Percentiles rank a stretch among this genome's conserved stretches.
Conservation (phyloP, 2,888 invertebrate species). For the Aquatica leii region DNA sequence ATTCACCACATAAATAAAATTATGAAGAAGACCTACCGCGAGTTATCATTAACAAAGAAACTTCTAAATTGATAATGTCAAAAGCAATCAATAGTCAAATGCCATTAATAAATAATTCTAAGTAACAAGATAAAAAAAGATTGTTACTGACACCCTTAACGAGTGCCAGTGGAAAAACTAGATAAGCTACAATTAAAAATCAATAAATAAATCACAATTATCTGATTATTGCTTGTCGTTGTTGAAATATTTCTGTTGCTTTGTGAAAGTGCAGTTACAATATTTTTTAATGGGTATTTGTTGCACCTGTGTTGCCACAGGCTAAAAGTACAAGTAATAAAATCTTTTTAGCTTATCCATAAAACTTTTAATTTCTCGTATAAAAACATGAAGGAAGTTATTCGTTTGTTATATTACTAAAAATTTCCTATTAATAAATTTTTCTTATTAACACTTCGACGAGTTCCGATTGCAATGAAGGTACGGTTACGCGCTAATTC, state of each 20-base stretch:
- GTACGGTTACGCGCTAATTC: too few relatives aligned
- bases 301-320: constrained; percentile 10
- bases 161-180: too few relatives aligned
- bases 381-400: not conserved
- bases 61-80: too few relatives aligned
- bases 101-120: too few relatives aligned
- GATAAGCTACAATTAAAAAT: constrained; percentile 5
- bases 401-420: not conserved
- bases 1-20: not conserved
- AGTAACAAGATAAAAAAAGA: too few relatives aligned
- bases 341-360: constrained; percentile 8
- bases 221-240: constrained; percentile 6
- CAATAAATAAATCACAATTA: constrained; percentile 10
- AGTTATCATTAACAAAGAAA: constrained; percentile 10
- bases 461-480: too few relatives aligned
- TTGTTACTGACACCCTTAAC: too few relatives aligned
- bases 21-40: not conserved
- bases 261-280: constrained; percentile 17
- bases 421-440: too few relatives aligned
- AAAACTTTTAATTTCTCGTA: not conserved
- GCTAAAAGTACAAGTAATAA: constrained; percentile 7
- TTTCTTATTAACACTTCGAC: too few relatives aligned
- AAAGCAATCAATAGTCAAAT: too few relatives aligned
- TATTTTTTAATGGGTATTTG: constrained; percentile 12
- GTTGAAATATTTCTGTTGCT: constrained; percentile 12